Evolutionary conservation across 2,797 vertebrate genomes (phyloP).

Genomic region (Poeciliopsis paucimaculata): DNA sequence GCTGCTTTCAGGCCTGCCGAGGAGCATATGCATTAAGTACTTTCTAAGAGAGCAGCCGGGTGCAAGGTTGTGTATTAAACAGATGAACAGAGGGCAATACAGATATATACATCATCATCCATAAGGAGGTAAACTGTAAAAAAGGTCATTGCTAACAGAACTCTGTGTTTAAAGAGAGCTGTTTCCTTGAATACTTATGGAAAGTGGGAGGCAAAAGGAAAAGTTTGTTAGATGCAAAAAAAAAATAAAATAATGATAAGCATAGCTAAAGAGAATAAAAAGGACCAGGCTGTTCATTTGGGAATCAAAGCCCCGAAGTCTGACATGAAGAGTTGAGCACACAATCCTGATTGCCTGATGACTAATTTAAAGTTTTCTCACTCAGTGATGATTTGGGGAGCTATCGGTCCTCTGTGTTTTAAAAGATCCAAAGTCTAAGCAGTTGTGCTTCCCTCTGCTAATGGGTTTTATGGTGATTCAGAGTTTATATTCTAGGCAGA

Average conservation of each 20-base stretch:
- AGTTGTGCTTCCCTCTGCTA: neutral
- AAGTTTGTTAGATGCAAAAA: neutral
- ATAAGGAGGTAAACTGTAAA: neutral
- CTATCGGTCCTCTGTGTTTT: neutral
- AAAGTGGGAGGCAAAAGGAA: neutral
- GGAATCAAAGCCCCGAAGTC: neutral
- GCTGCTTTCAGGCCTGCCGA: neutral
- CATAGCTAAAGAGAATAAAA: neutral
- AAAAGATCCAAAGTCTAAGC: neutral
- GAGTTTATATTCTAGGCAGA: neutral
- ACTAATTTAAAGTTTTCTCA: neutral
- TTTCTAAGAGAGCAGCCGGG: neutral
- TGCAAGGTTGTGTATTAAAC: neutral
- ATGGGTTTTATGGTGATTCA: neutral
- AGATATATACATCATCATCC: neutral
- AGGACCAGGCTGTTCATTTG: neutral
- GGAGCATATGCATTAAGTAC: neutral
- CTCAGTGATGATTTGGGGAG: neutral
- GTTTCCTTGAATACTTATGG: neutral
- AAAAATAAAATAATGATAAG: neutral
- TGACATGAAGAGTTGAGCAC: neutral
- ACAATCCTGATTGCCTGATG: neutral
- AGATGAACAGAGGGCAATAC: neutral
- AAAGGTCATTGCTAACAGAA: neutral
- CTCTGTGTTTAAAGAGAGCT: neutral